A percentile compares a stretch with the other conserved stretches of the same genome.
Conservation (phyloP, 2,113 vertebrate species). For the Pomatorhinus ruficollis region DNA sequence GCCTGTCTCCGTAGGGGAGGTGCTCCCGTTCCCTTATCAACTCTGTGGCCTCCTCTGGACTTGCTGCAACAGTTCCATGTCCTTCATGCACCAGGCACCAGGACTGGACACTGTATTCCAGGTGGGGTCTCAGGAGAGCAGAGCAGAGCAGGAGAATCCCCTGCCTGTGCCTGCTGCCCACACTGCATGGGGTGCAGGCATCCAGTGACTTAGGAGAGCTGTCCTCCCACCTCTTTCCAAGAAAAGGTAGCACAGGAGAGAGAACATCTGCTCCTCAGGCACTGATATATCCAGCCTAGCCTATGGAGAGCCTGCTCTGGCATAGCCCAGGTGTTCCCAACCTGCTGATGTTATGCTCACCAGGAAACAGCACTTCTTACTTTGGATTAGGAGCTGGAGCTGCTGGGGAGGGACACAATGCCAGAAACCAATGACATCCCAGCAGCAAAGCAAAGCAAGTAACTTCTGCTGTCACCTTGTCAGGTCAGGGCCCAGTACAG, state of each 20-base stretch:
- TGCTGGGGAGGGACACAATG: neutral
- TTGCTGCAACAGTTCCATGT: neutral
- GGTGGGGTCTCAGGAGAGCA: neutral
- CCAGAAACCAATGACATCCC: neutral
- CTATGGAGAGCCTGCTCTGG: neutral
- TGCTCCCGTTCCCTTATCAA: neutral
- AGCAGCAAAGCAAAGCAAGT: neutral
- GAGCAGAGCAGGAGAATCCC: neutral
- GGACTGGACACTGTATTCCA: neutral
- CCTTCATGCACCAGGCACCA: neutral
- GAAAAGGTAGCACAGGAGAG: neutral
- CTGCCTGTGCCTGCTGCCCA: neutral
- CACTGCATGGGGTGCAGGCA: neutral
- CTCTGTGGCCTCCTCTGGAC: neutral
- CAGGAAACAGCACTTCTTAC: neutral
- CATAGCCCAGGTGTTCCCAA: neutral
- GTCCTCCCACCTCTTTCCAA: neutral
- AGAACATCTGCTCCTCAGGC: neutral
- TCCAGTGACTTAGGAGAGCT: neutral
- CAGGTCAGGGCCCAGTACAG: neutral
- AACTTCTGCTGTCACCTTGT: neutral
- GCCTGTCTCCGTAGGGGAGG: rapidly evolving
- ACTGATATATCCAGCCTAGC: neutral
- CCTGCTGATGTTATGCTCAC: neutral
- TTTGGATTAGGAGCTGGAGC: neutral